phyloP scores from a whole-genome alignment of 2,888 invertebrate species.

The Scaptomyza caliginosa region DNA sequence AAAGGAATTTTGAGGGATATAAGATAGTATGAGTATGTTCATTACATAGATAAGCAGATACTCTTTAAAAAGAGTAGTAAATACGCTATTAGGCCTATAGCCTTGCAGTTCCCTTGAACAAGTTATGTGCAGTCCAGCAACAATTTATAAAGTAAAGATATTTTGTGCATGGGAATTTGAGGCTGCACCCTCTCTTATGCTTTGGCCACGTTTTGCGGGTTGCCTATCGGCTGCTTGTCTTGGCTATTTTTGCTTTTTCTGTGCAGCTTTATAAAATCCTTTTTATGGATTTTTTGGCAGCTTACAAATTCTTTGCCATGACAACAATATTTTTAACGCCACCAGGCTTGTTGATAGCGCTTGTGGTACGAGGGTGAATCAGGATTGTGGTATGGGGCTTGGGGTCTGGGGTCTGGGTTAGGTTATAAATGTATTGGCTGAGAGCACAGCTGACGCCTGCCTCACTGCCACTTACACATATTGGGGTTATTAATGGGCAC shows the following conservation, averaged over 20 bases:
- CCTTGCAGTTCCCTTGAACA: background rate
- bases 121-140: conserved; percentile 8
- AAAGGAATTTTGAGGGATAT: background rate
- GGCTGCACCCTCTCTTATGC: background rate
- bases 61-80: too few relatives aligned
- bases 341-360: conserved; percentile 5
- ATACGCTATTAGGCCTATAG: too few relatives aligned
- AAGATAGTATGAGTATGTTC: too few relatives aligned
- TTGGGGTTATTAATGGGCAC: conserved; percentile 72
- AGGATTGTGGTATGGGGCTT: background rate
- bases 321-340: conserved; percentile 54
- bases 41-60: too few relatives aligned
- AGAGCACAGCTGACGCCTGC: conserved; percentile 39
- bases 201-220: background rate
- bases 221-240: conserved; percentile 8
- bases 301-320: conserved; percentile 60
- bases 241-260: conserved; percentile 30
- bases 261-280: conserved; percentile 40
- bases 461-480: conserved; percentile 61
- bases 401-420: background rate
- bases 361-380: background rate
- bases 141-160: conserved; percentile 43
- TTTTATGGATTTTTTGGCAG: conserved; percentile 55
- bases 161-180: conserved; percentile 8
- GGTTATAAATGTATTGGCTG: conserved; percentile 30